These are phyloP conservation scores for Petrolisthes cinctipes DNA, from an alignment of 2,888 invertebrate species.

Conservation along the genomic window DNA sequence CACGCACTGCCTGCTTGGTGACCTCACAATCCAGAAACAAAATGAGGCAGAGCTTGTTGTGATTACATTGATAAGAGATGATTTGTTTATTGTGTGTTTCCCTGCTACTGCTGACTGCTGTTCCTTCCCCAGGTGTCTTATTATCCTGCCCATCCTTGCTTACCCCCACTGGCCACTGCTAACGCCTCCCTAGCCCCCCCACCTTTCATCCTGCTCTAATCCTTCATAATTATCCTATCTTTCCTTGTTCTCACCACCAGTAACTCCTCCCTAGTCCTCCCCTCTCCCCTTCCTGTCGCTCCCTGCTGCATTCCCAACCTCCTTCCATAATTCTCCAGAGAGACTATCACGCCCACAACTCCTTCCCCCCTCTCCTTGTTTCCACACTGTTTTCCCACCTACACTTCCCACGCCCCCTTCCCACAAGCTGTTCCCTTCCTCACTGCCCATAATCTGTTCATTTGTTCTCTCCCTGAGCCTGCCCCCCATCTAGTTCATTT, in stretches of 20 bases:
- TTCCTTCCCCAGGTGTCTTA: not conserved
- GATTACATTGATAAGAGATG: conserved; percentile 9
- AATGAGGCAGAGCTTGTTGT: conserved; percentile 26
- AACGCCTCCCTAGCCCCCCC: not conserved
- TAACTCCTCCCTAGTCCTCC: not conserved
- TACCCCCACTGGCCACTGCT: not conserved
- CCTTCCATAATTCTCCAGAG: not conserved
- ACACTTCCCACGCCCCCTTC: not conserved
- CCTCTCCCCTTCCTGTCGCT: not conserved
- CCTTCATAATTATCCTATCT: not conserved
- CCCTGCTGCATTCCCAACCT: not conserved
- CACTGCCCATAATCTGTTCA: too few relatives aligned
- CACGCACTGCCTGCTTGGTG: conserved; percentile 27
- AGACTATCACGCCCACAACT: not conserved
- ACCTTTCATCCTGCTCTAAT: not conserved
- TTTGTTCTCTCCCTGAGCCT: too few relatives aligned
- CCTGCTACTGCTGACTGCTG: conserved; percentile 33
- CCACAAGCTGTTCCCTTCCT: too few relatives aligned
- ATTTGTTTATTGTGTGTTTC: not conserved
- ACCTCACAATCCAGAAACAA: conserved; percentile 31
- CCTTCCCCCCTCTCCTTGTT: not conserved
- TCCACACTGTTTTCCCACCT: not conserved
- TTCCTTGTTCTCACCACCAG: not conserved
- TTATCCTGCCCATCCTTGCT: not conserved
- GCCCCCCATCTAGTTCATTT: too few relatives aligned